Conservation (phyloP, 2,888 invertebrate species). For the Bugula neritina region DNA sequence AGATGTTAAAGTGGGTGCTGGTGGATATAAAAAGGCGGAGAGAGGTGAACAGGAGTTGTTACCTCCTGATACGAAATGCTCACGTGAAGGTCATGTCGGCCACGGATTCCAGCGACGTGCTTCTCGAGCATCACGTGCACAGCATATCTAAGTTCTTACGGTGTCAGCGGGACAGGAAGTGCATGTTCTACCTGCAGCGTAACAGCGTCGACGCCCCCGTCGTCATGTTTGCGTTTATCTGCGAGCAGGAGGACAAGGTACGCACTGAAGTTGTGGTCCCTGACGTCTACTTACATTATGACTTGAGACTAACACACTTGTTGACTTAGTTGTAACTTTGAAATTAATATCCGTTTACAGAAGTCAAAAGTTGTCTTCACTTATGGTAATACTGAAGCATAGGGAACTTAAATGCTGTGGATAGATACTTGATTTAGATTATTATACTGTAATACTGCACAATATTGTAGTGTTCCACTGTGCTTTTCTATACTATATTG, state of each 20-base stretch:
- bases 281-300: no score
- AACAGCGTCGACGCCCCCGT: conserved; percentile 16
- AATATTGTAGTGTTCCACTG: no score
- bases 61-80: not conserved
- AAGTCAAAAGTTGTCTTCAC: no score
- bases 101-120: conserved; percentile 11
- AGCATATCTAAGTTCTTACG: conserved; percentile 16
- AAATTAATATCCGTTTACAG: no score
- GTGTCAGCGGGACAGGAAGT: conserved; percentile 22
- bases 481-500: no score
- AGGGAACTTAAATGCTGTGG: no score
- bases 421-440: no score
- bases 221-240: conserved; percentile 22
- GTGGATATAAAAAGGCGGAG: conserved; percentile 37
- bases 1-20: conserved; percentile 31
- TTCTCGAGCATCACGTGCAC: conserved; percentile 22
- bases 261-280: not conserved
- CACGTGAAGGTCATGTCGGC: not conserved
- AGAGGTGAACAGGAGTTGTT: conserved; percentile 32
- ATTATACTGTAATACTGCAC: no score
- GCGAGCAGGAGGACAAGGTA: conserved; percentile 12
- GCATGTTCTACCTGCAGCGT: conserved; percentile 23
- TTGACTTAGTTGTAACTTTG: no score
- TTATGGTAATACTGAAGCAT: no score
- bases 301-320: no score